phyloP scores from a whole-genome alignment of 2,888 invertebrate species.

The Parthenolecanium corni region DNA sequence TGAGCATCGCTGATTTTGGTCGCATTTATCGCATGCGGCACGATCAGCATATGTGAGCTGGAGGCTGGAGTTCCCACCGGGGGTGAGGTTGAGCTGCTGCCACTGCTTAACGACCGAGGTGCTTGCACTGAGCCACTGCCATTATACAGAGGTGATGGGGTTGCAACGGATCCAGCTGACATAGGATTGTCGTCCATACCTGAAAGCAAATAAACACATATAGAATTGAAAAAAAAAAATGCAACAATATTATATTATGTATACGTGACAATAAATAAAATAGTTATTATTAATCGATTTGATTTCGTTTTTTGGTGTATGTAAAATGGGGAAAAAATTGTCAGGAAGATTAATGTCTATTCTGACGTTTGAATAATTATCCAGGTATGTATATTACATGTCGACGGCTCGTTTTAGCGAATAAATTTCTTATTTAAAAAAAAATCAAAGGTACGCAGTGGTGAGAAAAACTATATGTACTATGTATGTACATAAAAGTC shows the following conservation, averaged over 20 bases:
- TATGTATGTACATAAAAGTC: no score
- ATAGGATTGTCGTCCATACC: constrained; percentile 26
- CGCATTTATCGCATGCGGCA: constrained; percentile 66
- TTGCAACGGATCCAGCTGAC: constrained; percentile 23
- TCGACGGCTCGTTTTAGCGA: no score
- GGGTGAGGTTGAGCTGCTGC: constrained; percentile 45
- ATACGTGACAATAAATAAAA: neutral
- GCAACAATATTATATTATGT: constrained; percentile 20
- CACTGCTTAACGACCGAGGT: constrained; percentile 33
- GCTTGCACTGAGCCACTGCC: constrained; percentile 31
- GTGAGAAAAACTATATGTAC: no score
- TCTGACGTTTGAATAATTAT: no score
- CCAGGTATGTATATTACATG: no score
- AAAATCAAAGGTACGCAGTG: no score
- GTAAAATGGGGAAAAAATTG: neutral
- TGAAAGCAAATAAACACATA: neutral
- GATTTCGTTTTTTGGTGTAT: neutral
- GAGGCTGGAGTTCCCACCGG: constrained; percentile 46
- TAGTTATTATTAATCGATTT: neutral
- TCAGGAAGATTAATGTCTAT: neutral
- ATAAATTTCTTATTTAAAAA: no score
- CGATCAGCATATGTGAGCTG: constrained; percentile 65
- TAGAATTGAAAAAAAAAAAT: constrained; percentile 25
- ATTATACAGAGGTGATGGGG: constrained; percentile 26
- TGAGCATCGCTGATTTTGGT: constrained; percentile 37